phyloP scores from a whole-genome alignment of 2,888 invertebrate species.

The Drosophila stalkeri region DNA sequence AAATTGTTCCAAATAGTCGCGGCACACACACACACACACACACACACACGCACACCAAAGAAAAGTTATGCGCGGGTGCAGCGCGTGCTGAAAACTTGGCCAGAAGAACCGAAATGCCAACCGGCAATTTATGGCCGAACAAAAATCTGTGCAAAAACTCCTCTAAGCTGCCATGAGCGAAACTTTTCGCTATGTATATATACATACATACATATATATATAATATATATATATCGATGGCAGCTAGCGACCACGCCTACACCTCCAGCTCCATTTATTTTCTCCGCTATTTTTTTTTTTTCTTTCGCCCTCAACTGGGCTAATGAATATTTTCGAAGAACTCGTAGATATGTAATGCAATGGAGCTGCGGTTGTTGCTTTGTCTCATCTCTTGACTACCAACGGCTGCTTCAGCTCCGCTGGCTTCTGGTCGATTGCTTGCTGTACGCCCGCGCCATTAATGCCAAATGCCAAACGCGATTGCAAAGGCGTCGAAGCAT shows the following conservation, averaged over 20 bases:
- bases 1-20: conserved; percentile 76
- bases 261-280: conserved; percentile 4
- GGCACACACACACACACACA: conserved; percentile 19
- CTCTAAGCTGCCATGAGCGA: conserved; percentile 66
- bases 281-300: neutral
- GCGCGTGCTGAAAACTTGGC: conserved; percentile 70
- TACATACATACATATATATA: conserved; percentile 4
- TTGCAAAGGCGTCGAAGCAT: conserved; percentile 78
- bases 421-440: conserved; percentile 42
- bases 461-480: conserved; percentile 73
- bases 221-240: conserved; percentile 34
- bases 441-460: conserved; percentile 62
- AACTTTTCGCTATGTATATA: conserved; percentile 45
- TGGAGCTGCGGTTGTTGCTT: conserved; percentile 63
- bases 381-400: conserved; percentile 34
- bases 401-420: conserved; percentile 3
- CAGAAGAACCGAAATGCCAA: conserved; percentile 55
- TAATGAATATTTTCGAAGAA: conserved; percentile 71
- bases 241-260: conserved; percentile 34
- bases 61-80: conserved; percentile 63
- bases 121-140: conserved; percentile 68
- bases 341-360: conserved; percentile 53
- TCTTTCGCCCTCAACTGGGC: conserved; percentile 35
- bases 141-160: conserved; percentile 70
- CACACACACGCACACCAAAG: conserved; percentile 9